A percentile compares a stretch with the other conserved stretches of the same genome.
phyloP scores from a whole-genome alignment of 2,797 vertebrate species.

The Sebastes diploproa region DNA sequence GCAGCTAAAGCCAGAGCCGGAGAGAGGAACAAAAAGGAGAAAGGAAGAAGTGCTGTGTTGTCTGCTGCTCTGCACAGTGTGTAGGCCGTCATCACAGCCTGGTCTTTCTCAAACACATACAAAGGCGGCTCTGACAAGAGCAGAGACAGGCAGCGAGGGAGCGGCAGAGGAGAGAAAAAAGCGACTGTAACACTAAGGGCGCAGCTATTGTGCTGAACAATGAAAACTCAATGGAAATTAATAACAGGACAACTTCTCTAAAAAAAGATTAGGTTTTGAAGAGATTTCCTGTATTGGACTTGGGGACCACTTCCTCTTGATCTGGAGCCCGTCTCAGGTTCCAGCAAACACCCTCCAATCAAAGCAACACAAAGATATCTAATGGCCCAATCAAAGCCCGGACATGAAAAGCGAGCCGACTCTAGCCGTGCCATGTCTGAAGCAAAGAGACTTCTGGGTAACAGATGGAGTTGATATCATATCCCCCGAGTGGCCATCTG shows the following conservation, averaged over 20 bases:
- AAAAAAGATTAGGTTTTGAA: not conserved
- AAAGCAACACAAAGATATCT: slow-evolving; percentile 54
- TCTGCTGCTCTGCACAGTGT: slow-evolving; percentile 22
- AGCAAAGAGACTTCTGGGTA: slow-evolving; percentile 59
- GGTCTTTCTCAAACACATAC: slow-evolving; percentile 60
- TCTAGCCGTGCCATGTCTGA: slow-evolving; percentile 38
- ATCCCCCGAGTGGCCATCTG: slow-evolving; percentile 63
- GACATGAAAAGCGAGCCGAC: slow-evolving; percentile 58
- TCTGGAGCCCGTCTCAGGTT: slow-evolving; percentile 37
- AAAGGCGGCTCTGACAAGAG: slow-evolving; percentile 66
- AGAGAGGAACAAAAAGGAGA: not conserved
- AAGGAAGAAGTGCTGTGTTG: slow-evolving; percentile 49
- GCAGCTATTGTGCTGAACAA: not conserved
- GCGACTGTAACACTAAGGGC: not conserved
- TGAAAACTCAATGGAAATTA: not conserved
- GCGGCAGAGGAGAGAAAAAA: slow-evolving; percentile 34
- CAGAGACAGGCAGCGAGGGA: slow-evolving; percentile 16
- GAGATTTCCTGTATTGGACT: slow-evolving; percentile 24
- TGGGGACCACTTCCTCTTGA: slow-evolving; percentile 26
- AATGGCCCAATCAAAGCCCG: slow-evolving; percentile 53
- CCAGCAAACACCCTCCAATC: slow-evolving; percentile 62
- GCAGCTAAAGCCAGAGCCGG: slow-evolving; percentile 12
- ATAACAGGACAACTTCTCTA: not conserved
- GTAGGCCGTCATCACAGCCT: slow-evolving; percentile 51
- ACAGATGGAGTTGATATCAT: slow-evolving; percentile 72